Evolutionary conservation across 1,140 invertebrate species (phyloP).

Genomic region (Epicauta chinensis): DNA sequence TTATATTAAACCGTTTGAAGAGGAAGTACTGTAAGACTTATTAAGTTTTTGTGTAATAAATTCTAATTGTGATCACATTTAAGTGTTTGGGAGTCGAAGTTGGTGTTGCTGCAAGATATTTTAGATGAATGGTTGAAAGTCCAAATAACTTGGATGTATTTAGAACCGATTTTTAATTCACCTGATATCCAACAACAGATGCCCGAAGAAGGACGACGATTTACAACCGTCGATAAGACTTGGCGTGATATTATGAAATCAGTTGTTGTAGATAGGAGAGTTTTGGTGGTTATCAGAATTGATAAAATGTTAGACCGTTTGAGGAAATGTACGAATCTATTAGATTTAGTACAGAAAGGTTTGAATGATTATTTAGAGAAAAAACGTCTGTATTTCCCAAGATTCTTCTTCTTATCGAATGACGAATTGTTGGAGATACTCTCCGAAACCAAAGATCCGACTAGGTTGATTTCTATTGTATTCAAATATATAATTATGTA

Average conservation of each 20-base stretch:
- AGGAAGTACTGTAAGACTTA: slow-evolving; percentile 59
- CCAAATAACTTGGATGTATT: slow-evolving; percentile 93
- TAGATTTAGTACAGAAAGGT: slow-evolving; percentile 87
- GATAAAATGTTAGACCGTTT: slow-evolving; percentile 90
- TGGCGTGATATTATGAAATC: slow-evolving; percentile 95
- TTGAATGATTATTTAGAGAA: slow-evolving; percentile 94
- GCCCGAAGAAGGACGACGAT: slow-evolving; percentile 86
- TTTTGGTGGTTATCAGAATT: slow-evolving; percentile 80
- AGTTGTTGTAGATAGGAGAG: slow-evolving; percentile 68
- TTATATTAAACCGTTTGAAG: slow-evolving; percentile 93
- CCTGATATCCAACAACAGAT: slow-evolving; percentile 96
- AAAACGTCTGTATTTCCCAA: slow-evolving; percentile 88
- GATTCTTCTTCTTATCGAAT: slow-evolving; percentile 97
- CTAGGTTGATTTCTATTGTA: slow-evolving; percentile 52
- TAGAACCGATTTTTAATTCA: slow-evolving; percentile 96
- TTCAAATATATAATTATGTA: neutral
- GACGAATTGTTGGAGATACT: slow-evolving; percentile 94
- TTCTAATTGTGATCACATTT: slow-evolving; percentile 5
- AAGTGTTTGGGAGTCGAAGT: slow-evolving; percentile 72
- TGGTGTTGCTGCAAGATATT: slow-evolving; percentile 80
- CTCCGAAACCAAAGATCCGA: slow-evolving; percentile 95
- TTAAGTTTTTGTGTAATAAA: slow-evolving; percentile 16
- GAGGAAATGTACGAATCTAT: slow-evolving; percentile 79
- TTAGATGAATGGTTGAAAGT: slow-evolving; percentile 95
- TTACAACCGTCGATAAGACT: slow-evolving; percentile 88